phyloP scores from a whole-genome alignment of 2,113 vertebrate genomes.

The Hippocampus abdominalis region DNA sequence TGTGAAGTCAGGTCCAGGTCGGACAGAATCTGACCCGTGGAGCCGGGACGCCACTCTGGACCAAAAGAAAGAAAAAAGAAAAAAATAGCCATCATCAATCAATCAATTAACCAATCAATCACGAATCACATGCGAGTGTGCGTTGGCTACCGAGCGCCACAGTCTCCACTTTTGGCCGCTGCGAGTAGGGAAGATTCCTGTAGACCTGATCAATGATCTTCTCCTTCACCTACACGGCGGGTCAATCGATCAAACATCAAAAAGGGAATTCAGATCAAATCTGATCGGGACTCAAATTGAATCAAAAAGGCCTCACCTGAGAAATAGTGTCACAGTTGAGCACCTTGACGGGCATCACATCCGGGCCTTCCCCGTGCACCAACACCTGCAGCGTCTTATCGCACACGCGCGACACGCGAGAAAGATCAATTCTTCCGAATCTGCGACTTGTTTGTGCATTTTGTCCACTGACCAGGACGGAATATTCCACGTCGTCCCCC shows the following conservation, averaged over 20 bases:
- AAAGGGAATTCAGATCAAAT: background rate
- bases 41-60: conserved; percentile 94
- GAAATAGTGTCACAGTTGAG: conserved; percentile 94
- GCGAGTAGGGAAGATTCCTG: conserved; percentile 85
- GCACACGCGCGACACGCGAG: background rate
- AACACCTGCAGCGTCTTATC: conserved; percentile 87
- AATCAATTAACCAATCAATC: background rate
- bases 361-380: conserved; percentile 85
- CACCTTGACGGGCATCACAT: conserved; percentile 88
- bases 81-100: background rate
- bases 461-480: conserved; percentile 76
- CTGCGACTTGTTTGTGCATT: too few species aligned
- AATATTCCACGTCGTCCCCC: conserved; percentile 92
- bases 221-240: conserved; percentile 80
- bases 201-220: conserved; percentile 98
- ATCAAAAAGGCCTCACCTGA: conserved; percentile 58
- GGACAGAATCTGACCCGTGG: conserved; percentile 93
- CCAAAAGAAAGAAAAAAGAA: too few species aligned
- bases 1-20: conserved; percentile 93
- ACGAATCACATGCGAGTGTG: background rate
- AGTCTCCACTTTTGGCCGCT: conserved; percentile 86
- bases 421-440: background rate
- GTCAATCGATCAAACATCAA: background rate
- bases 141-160: conserved; percentile 81
- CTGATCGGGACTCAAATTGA: too few species aligned